Percentiles rank a stretch among this genome's conserved stretches.
phyloP scores from a whole-genome alignment of 1,140 invertebrate species.

The Trichonephila clavata region DNA sequence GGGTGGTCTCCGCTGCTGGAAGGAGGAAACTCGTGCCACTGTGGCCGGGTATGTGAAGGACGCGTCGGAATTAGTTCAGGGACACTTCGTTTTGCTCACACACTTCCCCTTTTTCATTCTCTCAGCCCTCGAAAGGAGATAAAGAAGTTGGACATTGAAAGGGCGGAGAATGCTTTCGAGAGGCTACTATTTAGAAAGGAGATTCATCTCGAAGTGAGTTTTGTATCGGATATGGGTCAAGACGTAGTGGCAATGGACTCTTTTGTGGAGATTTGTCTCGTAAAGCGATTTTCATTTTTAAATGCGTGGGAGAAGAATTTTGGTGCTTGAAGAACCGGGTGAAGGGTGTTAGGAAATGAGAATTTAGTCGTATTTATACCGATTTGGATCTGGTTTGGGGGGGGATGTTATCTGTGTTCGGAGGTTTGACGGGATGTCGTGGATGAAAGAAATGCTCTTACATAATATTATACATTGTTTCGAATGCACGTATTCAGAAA shows the following conservation, averaged over 20 bases:
- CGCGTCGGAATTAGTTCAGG: constrained; percentile 37
- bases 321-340: not conserved
- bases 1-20: not conserved
- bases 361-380: not conserved
- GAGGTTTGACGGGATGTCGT: too few relatives aligned
- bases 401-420: too few relatives aligned
- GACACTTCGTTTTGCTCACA: not conserved
- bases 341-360: not conserved
- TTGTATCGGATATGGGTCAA: not conserved
- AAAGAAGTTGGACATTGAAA: not conserved
- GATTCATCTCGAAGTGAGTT: not conserved
- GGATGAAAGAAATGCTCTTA: too few relatives aligned
- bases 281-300: too few relatives aligned
- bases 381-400: not conserved
- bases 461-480: too few relatives aligned
- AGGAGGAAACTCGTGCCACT: constrained; percentile 29
- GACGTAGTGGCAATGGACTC: constrained; percentile 7
- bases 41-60: constrained; percentile 23
- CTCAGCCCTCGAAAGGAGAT: not conserved
- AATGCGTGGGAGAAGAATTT: constrained; percentile 26
- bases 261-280: too few relatives aligned
- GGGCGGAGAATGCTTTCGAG: too few relatives aligned
- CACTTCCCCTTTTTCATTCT: not conserved
- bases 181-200: not conserved
- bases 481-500: too few relatives aligned